A percentile compares a stretch with the other conserved stretches of the same genome.
These are phyloP conservation scores for Cancer borealis DNA, from an alignment of 2,888 invertebrate species.

Conservation along the genomic window DNA sequence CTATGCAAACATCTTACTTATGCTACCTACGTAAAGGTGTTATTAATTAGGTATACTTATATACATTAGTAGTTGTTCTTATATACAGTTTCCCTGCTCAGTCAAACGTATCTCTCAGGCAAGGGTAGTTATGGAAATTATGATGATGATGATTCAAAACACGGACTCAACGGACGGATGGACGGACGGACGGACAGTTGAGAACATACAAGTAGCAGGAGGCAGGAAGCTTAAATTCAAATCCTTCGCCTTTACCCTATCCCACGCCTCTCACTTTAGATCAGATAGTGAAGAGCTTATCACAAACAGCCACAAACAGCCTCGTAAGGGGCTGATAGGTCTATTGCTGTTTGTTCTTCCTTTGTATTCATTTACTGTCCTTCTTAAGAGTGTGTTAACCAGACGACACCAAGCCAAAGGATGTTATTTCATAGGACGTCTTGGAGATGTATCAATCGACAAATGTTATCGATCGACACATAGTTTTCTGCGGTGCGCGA, in stretches of 20 bases:
- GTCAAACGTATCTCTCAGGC: not conserved
- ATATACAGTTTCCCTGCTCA: not conserved
- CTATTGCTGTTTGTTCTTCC: no score
- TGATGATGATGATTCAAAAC: not conserved
- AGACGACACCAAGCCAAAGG: not conserved
- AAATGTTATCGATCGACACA: not conserved
- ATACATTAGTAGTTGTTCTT: conserved; percentile 16
- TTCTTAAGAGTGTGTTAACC: not conserved
- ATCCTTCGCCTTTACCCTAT: no score
- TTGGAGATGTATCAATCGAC: not conserved
- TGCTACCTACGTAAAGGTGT: not conserved
- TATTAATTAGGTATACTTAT: not conserved
- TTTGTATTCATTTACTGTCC: not conserved
- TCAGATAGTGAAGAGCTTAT: no score
- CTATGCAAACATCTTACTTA: not conserved
- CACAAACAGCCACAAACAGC: no score
- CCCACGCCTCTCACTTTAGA: no score
- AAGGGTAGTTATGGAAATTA: not conserved
- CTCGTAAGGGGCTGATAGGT: no score
- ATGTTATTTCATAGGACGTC: not conserved
- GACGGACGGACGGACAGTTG: no score
- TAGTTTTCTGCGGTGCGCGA: not conserved
- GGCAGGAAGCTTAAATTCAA: no score
- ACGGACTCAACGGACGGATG: not conserved
- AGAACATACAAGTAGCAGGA: not conserved